These are phyloP conservation scores for Gobio occitaniae DNA, from an alignment of 2,797 vertebrate genomes.

Conservation along the genomic window DNA sequence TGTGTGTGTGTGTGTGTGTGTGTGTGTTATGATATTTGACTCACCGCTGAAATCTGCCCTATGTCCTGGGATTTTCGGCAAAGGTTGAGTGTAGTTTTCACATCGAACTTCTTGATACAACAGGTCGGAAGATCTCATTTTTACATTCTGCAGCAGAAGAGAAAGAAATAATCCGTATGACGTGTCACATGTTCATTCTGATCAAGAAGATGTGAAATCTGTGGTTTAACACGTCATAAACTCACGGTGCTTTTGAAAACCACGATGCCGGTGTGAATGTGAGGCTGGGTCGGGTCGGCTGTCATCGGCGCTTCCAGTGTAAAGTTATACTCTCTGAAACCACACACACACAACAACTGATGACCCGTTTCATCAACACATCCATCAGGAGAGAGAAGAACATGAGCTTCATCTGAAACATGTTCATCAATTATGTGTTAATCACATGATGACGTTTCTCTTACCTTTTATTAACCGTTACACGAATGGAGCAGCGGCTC, in stretches of 20 bases:
- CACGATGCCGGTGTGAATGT: background rate
- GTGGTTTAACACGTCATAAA: background rate
- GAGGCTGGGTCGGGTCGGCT: background rate
- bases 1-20: background rate
- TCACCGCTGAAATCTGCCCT: rapidly evolving
- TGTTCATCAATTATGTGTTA: too few species aligned
- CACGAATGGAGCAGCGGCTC: rapidly evolving
- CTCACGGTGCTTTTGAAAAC: rapidly evolving
- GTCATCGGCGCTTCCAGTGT: rapidly evolving
- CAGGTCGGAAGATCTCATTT: too few species aligned
- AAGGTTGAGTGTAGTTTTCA: background rate
- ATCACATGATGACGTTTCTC: background rate
- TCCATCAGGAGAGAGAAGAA: background rate
- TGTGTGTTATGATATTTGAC: background rate
- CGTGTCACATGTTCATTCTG: background rate
- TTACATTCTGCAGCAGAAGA: conserved; percentile 14
- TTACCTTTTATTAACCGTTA: rapidly evolving
- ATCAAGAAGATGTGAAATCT: background rate
- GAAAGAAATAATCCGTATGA: background rate
- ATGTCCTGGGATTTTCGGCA: rapidly evolving
- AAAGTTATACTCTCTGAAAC: rapidly evolving
- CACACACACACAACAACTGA: background rate
- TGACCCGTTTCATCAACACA: background rate
- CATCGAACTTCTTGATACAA: background rate
- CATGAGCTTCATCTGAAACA: too few species aligned